Conservation (phyloP, 2,888 invertebrate species). For the Polyommatus iphigenia region DNA sequence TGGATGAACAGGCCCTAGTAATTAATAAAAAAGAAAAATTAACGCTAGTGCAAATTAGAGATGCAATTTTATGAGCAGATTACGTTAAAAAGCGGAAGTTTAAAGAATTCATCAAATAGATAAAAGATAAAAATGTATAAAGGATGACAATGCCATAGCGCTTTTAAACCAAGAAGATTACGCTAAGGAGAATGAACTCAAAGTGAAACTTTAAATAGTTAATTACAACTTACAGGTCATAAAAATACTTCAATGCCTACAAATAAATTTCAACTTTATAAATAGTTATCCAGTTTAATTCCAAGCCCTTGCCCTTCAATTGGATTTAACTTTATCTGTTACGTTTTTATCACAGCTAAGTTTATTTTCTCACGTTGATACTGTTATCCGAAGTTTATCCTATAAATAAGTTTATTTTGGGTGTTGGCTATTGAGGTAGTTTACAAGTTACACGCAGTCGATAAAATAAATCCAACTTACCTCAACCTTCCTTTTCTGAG, state of each 20-base stretch:
- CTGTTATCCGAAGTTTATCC: constrained; percentile 1
- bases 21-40: constrained; percentile 7
- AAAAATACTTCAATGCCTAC: background rate
- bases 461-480: background rate
- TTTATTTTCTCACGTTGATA: constrained; percentile 24
- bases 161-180: background rate
- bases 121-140: background rate
- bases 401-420: background rate
- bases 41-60: background rate
- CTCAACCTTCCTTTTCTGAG: too few relatives aligned
- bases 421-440: background rate
- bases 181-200: background rate
- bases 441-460: background rate
- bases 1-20: constrained; percentile 13
- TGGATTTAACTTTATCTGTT: constrained; percentile 22
- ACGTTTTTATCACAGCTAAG: constrained; percentile 29
- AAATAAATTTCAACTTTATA: constrained; percentile 9
- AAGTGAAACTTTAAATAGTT: background rate
- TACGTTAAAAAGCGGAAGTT: background rate
- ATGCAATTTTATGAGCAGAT: background rate
- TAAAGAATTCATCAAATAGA: background rate
- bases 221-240: background rate
- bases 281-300: background rate
- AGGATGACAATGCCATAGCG: background rate
- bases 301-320: constrained; percentile 27